These are phyloP conservation scores for Sceliomorpha sp. DNA, from an alignment of 2,888 invertebrate genomes.

Conservation along the genomic window DNA sequence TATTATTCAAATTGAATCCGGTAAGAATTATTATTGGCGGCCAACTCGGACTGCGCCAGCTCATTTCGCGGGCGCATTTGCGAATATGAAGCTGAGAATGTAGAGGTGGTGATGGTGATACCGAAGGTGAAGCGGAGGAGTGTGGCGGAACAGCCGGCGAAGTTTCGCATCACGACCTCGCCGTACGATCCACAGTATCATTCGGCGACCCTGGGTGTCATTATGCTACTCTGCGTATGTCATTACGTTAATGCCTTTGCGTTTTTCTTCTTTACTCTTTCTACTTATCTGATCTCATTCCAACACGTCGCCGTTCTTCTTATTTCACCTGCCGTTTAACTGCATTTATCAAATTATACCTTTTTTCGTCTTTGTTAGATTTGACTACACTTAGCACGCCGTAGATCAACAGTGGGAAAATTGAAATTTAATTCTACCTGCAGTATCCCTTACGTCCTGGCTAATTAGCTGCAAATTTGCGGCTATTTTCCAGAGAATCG, in stretches of 20 bases:
- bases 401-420: no score
- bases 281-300: conserved; percentile 49
- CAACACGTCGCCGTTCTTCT: conserved; percentile 35
- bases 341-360: conserved; percentile 27
- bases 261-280: conserved; percentile 20
- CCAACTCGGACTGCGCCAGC: conserved; percentile 63
- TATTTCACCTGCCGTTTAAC: conserved; percentile 13
- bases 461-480: no score
- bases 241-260: conserved; percentile 70
- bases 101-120: conserved; percentile 51
- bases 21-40: conserved; percentile 78
- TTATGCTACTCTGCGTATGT: conserved; percentile 68
- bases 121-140: conserved; percentile 49
- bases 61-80: conserved; percentile 69
- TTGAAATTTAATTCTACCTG: no score
- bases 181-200: conserved; percentile 67
- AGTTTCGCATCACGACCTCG: conserved; percentile 65
- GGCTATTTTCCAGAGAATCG: no score
- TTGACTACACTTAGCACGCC: no score
- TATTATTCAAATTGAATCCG: conserved; percentile 79
- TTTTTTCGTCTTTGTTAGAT: conserved; percentile 4
- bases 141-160: conserved; percentile 62
- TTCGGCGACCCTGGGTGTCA: conserved; percentile 72
- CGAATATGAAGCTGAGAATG: conserved; percentile 60
- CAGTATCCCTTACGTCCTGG: no score